Evolutionary conservation across 2,888 invertebrate species (phyloP).

Genomic region (Micoletzkya japonica): DNA sequence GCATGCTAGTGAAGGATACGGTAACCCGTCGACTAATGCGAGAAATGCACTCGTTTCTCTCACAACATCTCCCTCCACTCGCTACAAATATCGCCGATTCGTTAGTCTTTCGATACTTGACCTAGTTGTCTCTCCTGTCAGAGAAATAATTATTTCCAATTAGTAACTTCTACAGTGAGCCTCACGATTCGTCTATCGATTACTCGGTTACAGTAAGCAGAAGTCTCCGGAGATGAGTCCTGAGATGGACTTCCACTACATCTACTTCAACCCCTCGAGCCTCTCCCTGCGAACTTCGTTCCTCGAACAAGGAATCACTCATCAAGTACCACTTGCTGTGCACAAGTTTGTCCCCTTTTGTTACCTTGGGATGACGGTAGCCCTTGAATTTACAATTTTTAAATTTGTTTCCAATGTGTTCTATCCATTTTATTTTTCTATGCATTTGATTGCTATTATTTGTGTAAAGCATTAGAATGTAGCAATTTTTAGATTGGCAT

Average conservation of each 20-base stretch:
- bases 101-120: slow-evolving; percentile 27
- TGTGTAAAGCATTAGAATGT: background rate
- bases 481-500: slow-evolving; percentile 44
- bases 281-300: slow-evolving; percentile 54
- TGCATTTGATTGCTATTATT: background rate
- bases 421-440: background rate
- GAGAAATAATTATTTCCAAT: background rate
- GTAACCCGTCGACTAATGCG: slow-evolving; percentile 41
- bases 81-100: slow-evolving; percentile 44
- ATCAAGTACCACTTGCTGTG: slow-evolving; percentile 33
- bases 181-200: background rate
- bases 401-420: background rate
- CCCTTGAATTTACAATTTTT: background rate
- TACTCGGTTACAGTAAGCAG: slow-evolving; percentile 29
- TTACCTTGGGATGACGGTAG: background rate
- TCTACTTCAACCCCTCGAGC: slow-evolving; percentile 61
- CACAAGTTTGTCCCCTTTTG: slow-evolving; percentile 31
- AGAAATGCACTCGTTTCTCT: slow-evolving; percentile 51
- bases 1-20: slow-evolving; percentile 73
- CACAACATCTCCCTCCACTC: slow-evolving; percentile 41
- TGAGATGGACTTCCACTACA: slow-evolving; percentile 54
- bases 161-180: background rate
- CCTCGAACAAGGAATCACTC: slow-evolving; percentile 24
- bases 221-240: slow-evolving; percentile 35
- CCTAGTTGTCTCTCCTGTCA: too few relatives aligned